Evolutionary conservation across 2,797 vertebrate genomes (phyloP).

Genomic region (Oreonectes daqikongensis): DNA sequence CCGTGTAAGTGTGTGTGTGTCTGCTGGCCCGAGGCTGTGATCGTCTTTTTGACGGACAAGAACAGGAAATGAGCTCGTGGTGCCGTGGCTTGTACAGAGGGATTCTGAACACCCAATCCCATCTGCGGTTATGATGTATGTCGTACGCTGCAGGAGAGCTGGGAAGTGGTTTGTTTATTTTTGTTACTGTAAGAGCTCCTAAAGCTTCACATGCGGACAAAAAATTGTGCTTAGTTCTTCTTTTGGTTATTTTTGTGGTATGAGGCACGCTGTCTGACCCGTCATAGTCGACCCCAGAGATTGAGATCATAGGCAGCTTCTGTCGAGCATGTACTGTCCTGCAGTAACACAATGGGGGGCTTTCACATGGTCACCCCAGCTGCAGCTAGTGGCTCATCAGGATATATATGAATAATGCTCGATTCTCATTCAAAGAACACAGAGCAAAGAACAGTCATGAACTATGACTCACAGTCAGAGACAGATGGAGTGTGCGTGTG

Average conservation of each 20-base stretch:
- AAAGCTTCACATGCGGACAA: background rate
- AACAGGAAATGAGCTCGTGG: slow-evolving; percentile 52
- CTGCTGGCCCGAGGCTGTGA: slow-evolving; percentile 53
- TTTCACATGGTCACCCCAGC: slow-evolving; percentile 46
- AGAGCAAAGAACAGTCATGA: slow-evolving; percentile 44
- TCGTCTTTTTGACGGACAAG: slow-evolving; percentile 56
- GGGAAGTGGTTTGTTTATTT: slow-evolving; percentile 36
- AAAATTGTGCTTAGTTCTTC: background rate
- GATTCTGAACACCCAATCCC: slow-evolving; percentile 4
- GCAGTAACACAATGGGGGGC: slow-evolving; percentile 45
- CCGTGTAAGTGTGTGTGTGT: slow-evolving; percentile 33
- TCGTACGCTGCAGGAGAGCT: slow-evolving; percentile 12
- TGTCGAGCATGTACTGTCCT: slow-evolving; percentile 30
- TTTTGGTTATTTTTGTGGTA: slow-evolving; percentile 27
- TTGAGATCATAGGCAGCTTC: slow-evolving; percentile 33
- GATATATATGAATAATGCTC: slow-evolving; percentile 46
- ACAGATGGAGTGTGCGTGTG: background rate
- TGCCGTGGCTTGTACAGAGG: slow-evolving; percentile 27
- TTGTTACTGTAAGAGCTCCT: slow-evolving; percentile 3
- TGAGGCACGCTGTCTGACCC: slow-evolving; percentile 40
- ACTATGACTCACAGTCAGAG: slow-evolving; percentile 39
- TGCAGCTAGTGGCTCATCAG: slow-evolving; percentile 38
- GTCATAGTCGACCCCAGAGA: slow-evolving; percentile 1
- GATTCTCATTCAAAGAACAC: slow-evolving; percentile 44
- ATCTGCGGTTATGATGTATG: slow-evolving; percentile 27